phyloP scores from a whole-genome alignment of 2,113 vertebrate species.

The Nanorana parkeri region DNA sequence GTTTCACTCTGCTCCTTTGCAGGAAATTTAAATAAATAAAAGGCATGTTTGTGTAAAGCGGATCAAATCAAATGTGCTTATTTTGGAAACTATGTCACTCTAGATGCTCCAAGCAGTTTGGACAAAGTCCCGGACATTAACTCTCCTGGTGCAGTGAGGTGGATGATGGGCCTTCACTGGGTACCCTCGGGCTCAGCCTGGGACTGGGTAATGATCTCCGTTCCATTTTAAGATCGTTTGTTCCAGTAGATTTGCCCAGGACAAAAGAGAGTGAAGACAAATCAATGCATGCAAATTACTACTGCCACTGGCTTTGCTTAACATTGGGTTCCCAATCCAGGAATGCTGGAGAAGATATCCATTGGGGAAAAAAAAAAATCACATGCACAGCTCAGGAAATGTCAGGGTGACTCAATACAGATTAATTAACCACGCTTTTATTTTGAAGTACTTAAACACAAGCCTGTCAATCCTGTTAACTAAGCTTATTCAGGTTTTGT shows the following conservation, averaged over 20 bases:
- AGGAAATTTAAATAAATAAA: slow-evolving; percentile 1
- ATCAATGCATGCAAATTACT: slow-evolving; percentile 8
- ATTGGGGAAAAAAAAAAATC: neutral
- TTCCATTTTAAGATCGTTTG: slow-evolving; percentile 25
- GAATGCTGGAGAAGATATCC: neutral
- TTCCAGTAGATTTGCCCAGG: slow-evolving; percentile 38
- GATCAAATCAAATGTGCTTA: slow-evolving; percentile 38
- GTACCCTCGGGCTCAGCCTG: slow-evolving; percentile 21
- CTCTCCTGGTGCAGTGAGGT: slow-evolving; percentile 15
- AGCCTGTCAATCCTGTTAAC: neutral
- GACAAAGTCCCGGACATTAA: slow-evolving; percentile 21
- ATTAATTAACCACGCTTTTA: neutral
- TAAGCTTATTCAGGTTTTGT: too few species aligned
- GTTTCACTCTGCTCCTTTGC: neutral
- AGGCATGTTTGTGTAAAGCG: slow-evolving; percentile 2
- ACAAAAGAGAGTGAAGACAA: slow-evolving; percentile 21
- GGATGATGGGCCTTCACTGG: slow-evolving; percentile 15
- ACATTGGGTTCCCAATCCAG: neutral
- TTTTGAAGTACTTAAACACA: neutral
- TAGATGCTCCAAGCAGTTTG: slow-evolving; percentile 31
- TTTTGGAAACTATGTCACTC: slow-evolving; percentile 29
- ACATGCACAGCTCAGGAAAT: neutral
- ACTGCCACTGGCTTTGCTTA: slow-evolving; percentile 3
- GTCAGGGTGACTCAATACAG: neutral
- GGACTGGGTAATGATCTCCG: slow-evolving; percentile 11